Evolutionary conservation across 2,888 invertebrate species (phyloP).

Genomic region (Lycia hirtaria): DNA sequence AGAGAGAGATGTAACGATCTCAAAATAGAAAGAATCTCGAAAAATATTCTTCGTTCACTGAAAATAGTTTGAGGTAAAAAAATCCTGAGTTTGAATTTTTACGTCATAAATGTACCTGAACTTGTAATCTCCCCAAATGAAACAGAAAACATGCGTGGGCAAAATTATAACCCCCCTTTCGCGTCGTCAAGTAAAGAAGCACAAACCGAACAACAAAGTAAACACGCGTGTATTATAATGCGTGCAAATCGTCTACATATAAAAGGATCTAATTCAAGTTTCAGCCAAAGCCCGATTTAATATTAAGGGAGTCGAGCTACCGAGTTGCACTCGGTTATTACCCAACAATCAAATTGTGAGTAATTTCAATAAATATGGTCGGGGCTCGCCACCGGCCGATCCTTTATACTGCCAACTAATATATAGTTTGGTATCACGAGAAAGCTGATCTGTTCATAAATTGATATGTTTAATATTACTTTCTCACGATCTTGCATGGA

Average conservation of each 20-base stretch:
- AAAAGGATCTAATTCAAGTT: conserved; percentile 75
- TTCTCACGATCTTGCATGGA: conserved; percentile 75
- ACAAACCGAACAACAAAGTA: conserved; percentile 1
- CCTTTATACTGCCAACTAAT: conserved; percentile 80
- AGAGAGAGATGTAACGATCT: too few species aligned
- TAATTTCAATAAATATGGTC: conserved; percentile 84
- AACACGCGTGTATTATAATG: conserved; percentile 29
- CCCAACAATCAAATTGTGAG: conserved; percentile 81
- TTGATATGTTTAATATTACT: conserved; percentile 84
- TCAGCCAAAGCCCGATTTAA: conserved; percentile 73
- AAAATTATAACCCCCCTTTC: too few species aligned
- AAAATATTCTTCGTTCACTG: too few species aligned
- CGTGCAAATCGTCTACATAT: conserved; percentile 54
- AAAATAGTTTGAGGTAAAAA: too few species aligned
- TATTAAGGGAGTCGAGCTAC: conserved; percentile 74
- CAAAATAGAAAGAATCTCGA: too few species aligned
- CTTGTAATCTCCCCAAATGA: too few species aligned
- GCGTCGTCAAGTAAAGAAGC: too few species aligned
- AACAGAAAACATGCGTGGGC: too few species aligned
- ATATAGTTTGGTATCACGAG: conserved; percentile 82
- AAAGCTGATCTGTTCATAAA: conserved; percentile 77
- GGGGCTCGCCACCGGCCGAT: conserved; percentile 55
- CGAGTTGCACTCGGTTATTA: conserved; percentile 75
- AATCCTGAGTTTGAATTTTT: too few species aligned
- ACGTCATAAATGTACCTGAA: too few species aligned